Evolutionary conservation across 2,888 invertebrate genomes (phyloP).

Genomic region (Sesia apiformis): DNA sequence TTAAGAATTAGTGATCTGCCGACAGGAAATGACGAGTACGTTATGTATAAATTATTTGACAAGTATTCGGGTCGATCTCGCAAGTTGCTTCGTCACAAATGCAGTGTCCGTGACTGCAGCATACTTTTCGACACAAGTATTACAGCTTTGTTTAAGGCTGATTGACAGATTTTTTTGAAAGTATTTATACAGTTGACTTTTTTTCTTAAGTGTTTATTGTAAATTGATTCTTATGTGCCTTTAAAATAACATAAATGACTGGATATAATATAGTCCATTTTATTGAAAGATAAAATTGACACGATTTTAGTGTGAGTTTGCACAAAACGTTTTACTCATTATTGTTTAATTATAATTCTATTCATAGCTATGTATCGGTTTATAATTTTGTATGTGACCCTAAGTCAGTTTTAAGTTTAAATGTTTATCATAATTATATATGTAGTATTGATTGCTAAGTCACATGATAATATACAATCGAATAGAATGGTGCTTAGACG

Average conservation of each 20-base stretch:
- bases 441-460: conserved; percentile 63
- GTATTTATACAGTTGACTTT: neutral
- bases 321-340: conserved; percentile 62
- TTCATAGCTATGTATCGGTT: conserved; percentile 41
- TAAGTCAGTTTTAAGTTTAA: conserved; percentile 60
- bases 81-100: too few species aligned
- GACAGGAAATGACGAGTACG: neutral
- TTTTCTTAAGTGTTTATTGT: conserved; percentile 38
- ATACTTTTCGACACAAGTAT: too few species aligned
- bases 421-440: conserved; percentile 46
- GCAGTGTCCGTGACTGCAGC: too few species aligned
- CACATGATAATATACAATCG: conserved; percentile 60
- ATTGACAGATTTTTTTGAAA: too few species aligned
- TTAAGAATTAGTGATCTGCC: neutral
- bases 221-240: conserved; percentile 70
- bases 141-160: too few species aligned
- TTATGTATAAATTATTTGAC: too few species aligned
- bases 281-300: conserved; percentile 39
- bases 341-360: conserved; percentile 39
- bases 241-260: conserved; percentile 54
- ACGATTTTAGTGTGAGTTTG: conserved; percentile 57
- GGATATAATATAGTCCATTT: conserved; percentile 62
- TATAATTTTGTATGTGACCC: conserved; percentile 48
- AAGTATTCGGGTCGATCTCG: too few species aligned
- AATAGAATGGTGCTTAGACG: conserved; percentile 74